Conservation (phyloP, 2,888 invertebrate species). For the Megaustenia siamemsis region DNA sequence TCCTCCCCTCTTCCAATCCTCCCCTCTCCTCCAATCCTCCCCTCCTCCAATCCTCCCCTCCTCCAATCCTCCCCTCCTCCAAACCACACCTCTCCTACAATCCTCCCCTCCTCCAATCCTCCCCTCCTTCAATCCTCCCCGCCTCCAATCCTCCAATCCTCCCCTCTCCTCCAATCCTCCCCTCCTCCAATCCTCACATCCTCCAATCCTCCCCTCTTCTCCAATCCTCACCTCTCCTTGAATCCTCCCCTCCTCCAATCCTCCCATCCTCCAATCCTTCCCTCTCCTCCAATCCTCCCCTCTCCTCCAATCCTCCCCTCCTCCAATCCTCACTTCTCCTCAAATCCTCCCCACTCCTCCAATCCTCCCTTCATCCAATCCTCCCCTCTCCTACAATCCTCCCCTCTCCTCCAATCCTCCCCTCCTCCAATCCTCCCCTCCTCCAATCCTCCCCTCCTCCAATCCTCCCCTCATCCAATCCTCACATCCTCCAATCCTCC, state of each 20-base stretch:
- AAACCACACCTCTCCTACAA: background rate
- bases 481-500: background rate
- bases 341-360: background rate
- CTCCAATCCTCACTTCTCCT: too few relatives aligned
- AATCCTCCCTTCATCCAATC: background rate
- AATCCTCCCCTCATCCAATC: background rate
- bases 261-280: background rate
- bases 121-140: background rate
- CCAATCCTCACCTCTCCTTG: too few relatives aligned
- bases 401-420: background rate
- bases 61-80: background rate
- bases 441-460: background rate
- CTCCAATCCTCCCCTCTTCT: too few relatives aligned
- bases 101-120: background rate
- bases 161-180: background rate
- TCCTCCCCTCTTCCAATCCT: background rate
- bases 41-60: background rate
- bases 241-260: background rate
- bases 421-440: background rate
- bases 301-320: background rate
- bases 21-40: background rate
- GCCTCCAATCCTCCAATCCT: background rate
- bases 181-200: background rate
- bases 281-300: background rate
- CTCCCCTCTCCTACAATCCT: background rate